Base-by-base conservation (phyloP, 2,888 invertebrate genomes). In the Eupithecia insigniata region DNA sequence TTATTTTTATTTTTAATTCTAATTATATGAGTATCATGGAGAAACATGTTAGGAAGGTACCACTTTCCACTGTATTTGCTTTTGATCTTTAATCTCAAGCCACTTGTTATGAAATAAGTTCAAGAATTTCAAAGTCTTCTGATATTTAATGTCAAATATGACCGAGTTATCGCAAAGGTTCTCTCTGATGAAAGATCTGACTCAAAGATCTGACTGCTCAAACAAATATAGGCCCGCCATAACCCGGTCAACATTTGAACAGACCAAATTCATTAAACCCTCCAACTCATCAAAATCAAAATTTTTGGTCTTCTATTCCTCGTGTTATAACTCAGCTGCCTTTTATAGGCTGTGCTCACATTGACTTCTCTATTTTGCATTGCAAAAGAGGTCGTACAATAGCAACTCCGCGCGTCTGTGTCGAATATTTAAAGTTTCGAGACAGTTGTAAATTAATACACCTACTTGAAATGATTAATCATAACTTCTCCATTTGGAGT, bases 331-430 rank as follows among this genome's bases (percentile, higher is more conserved):
- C 6, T 28, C 30, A 67, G 58, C 73, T 61, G 61, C 30, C 39
- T 39, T 60, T 2, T 28, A 1, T n/a, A 8, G 30, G 66, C 74
- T 74, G 55, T 67, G 68, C 2, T 67, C 64, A 69, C 67, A 58
- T 70, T 43, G 71, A 74, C 68, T 68, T 61, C 55, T 60, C 71
- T 70, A 46, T 69, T 73, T 74, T 70, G 74, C 58, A 74, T 71
- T 74, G 74, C 74, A 71, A 74, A 71, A 64, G 66, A 71, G 71
- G 66, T 55, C 69, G 36, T 26, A 74, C 74, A 74, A 71, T 46
- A 65, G 60, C 60, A 65, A 68, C 46, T 67, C 66, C n/a, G 62
- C 67, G 60, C 68, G 69, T 69, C 69, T 74, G 34, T 67, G 67
- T 71, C 69, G 64, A 71, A 67, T 74, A 74, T 71, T 66, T 69